Conservation (phyloP, 2,113 vertebrate species). For the Protomyctophum bolini region DNA sequence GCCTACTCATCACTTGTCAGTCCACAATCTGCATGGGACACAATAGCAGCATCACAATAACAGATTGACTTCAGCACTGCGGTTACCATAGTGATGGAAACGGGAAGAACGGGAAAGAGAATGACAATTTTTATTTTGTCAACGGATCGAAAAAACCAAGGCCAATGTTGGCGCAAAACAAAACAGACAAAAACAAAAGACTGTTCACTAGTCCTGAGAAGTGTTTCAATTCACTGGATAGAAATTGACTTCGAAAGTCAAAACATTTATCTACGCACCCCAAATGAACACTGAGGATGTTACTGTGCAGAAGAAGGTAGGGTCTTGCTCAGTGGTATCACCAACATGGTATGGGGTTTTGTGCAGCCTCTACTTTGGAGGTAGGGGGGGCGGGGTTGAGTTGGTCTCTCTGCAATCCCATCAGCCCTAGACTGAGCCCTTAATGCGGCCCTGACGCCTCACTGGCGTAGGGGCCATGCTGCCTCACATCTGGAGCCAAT, state of each 20-base stretch:
- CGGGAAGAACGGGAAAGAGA: not conserved
- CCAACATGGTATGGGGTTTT: slow-evolving; percentile 41
- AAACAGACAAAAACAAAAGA: slow-evolving; percentile 37
- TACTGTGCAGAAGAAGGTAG: no score
- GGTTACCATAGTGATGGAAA: slow-evolving; percentile 33
- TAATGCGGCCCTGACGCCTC: slow-evolving; percentile 79
- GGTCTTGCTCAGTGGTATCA: slow-evolving; percentile 33
- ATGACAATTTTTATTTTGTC: slow-evolving; percentile 10
- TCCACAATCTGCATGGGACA: slow-evolving; percentile 11
- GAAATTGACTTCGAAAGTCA: no score
- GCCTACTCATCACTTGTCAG: slow-evolving; percentile 13
- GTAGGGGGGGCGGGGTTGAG: slow-evolving; percentile 28
- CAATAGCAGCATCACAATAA: slow-evolving; percentile 32
- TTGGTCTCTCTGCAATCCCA: slow-evolving; percentile 61
- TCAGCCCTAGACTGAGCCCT: slow-evolving; percentile 74
- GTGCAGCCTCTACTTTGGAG: slow-evolving; percentile 27
- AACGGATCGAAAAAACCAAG: slow-evolving; percentile 11
- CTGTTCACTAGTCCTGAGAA: slow-evolving; percentile 6
- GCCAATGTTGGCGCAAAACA: slow-evolving; percentile 19
- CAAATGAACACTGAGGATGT: no score
- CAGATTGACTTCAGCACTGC: slow-evolving; percentile 15
- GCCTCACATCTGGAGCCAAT: slow-evolving; percentile 80
- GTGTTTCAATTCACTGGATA: not conserved
- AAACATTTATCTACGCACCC: no score
- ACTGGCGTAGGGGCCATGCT: slow-evolving; percentile 76